phyloP scores from a whole-genome alignment of 2,888 invertebrate genomes.

The Netelia inedita region DNA sequence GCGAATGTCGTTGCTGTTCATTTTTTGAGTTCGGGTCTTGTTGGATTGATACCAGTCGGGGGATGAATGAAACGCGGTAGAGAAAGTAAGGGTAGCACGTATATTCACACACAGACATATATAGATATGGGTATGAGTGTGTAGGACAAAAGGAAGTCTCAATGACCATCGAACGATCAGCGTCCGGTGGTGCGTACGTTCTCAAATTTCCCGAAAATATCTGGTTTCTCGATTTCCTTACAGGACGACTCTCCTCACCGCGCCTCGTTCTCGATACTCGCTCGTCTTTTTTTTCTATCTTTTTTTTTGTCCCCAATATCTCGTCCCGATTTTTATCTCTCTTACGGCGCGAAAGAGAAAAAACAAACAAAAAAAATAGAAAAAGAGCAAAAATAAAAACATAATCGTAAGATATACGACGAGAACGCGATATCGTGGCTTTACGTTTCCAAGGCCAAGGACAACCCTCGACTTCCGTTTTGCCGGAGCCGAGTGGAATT shows the following conservation, averaged over 20 bases:
- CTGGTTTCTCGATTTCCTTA: conserved; percentile 56
- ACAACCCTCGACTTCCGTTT: not conserved
- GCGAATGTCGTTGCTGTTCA: no score
- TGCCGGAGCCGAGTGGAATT: not conserved
- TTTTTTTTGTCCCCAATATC: conserved; percentile 3
- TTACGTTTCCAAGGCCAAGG: not conserved
- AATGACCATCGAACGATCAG: conserved; percentile 54
- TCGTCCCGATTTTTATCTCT: not conserved
- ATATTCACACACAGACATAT: not conserved
- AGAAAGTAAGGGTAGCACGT: conserved; percentile 4
- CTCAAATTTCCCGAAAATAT: conserved; percentile 56
- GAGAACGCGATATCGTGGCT: no score
- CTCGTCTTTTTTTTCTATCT: conserved; percentile 2
- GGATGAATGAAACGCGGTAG: not conserved
- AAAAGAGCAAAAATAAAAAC: conserved; percentile 12
- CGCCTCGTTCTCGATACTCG: conserved; percentile 4
- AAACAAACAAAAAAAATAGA: not conserved
- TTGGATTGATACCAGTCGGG: conserved; percentile 14
- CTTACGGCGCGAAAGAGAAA: not conserved
- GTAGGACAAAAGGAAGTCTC: conserved; percentile 53
- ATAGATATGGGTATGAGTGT: not conserved
- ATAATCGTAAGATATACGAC: no score
- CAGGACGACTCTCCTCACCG: not conserved
- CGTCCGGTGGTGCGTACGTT: conserved; percentile 31
- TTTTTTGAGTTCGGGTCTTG: not conserved